A percentile compares a stretch with the other conserved stretches of the same genome.
Conservation (phyloP, 2,113 vertebrate genomes). For the Clarias gariepinus region DNA sequence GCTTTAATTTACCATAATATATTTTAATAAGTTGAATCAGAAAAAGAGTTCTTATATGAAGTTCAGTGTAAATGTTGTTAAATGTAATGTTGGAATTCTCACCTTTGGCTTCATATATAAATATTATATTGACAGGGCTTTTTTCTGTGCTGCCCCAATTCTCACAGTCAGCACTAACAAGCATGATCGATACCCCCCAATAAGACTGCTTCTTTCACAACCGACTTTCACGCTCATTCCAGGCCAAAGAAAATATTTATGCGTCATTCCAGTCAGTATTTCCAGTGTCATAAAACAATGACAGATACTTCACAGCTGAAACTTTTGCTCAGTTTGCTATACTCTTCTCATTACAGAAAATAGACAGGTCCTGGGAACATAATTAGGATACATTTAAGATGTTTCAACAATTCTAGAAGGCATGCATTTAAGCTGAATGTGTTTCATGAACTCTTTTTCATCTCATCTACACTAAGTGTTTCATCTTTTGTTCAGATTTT, state of each 20-base stretch:
- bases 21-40: too few species aligned
- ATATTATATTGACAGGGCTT: not conserved
- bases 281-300: slow-evolving; percentile 22
- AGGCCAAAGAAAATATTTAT: slow-evolving; percentile 58
- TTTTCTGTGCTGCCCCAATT: not conserved
- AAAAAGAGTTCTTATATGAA: too few species aligned
- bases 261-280: slow-evolving; percentile 27
- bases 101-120: not conserved
- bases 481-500: not conserved
- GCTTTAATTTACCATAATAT: not conserved
- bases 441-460: not conserved
- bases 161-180: not conserved
- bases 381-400: not conserved
- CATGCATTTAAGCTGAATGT: not conserved
- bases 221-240: slow-evolving; percentile 28
- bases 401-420: not conserved
- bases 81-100: not conserved
- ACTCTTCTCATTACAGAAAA: not conserved
- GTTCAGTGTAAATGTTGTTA: too few species aligned
- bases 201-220: slow-evolving; percentile 17
- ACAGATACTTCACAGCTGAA: slow-evolving; percentile 53
- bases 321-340: not conserved
- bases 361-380: not conserved
- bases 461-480: not conserved
- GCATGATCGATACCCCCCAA: not conserved